Conservation (phyloP, 2,888 invertebrate species). For the Nephrotoma flavescens region DNA sequence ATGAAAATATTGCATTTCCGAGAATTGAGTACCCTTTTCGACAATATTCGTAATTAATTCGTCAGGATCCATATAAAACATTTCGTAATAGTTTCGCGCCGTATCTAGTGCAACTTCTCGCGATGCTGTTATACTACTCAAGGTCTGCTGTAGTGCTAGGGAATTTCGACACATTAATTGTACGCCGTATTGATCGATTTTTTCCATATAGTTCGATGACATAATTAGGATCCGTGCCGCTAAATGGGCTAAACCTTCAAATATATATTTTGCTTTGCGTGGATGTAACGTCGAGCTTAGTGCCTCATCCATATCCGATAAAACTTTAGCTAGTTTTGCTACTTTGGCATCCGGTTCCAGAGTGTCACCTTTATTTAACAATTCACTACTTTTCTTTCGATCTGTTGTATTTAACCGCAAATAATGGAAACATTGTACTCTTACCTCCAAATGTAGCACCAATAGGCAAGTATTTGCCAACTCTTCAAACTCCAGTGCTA, state of each 20-base stretch:
- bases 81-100: conserved; percentile 76
- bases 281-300: conserved; percentile 60
- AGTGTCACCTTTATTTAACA: conserved; percentile 45
- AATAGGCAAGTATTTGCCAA: conserved; percentile 81
- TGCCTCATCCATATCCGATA: conserved; percentile 63
- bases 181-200: conserved; percentile 67
- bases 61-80: conserved; percentile 69
- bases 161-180: conserved; percentile 78
- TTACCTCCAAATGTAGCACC: conserved; percentile 82
- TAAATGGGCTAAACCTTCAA: conserved; percentile 72
- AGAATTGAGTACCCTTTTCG: conserved; percentile 78
- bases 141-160: conserved; percentile 67
- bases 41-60: conserved; percentile 69
- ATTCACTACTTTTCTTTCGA: conserved; percentile 20
- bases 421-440: conserved; percentile 93
- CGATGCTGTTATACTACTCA: conserved; percentile 71
- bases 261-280: conserved; percentile 72
- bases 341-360: conserved; percentile 65
- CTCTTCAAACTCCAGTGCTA: conserved; percentile 72
- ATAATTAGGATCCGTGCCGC: conserved; percentile 68
- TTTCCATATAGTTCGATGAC: conserved; percentile 61
- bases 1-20: conserved; percentile 75
- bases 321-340: conserved; percentile 60
- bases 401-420: conserved; percentile 43
- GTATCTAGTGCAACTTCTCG: conserved; percentile 75